These are phyloP conservation scores for Choreutis nemorana DNA, from an alignment of 2,888 invertebrate genomes.

Conservation along the genomic window DNA sequence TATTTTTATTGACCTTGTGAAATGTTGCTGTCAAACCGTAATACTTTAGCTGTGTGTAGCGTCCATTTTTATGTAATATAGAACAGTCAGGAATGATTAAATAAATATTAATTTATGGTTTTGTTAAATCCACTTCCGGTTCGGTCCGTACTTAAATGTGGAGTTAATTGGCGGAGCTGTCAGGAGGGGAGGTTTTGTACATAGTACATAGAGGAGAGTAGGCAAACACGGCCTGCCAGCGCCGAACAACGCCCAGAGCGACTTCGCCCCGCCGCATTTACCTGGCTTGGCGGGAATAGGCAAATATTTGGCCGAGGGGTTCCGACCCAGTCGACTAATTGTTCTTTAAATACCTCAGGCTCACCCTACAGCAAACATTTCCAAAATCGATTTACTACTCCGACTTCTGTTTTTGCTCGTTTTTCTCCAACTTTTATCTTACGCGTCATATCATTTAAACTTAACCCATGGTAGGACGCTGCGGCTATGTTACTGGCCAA, in stretches of 20 bases:
- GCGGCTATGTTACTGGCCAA: conserved; percentile 34
- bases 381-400: conserved; percentile 54
- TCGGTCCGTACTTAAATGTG: not conserved
- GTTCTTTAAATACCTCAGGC: conserved; percentile 60
- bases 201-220: conserved; percentile 35
- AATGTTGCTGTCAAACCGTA: too few species aligned
- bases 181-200: conserved; percentile 37
- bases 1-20: too few species aligned
- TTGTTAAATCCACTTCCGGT: not conserved
- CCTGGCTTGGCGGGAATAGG: conserved; percentile 61
- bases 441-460: too few species aligned
- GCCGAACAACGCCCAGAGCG: conserved; percentile 46
- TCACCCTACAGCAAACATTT: conserved; percentile 55
- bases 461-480: conserved; percentile 9
- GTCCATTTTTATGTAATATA: too few species aligned
- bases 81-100: too few species aligned
- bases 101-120: not conserved
- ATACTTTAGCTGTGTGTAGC: too few species aligned
- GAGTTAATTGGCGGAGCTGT: conserved; percentile 22
- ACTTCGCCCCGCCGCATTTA: conserved; percentile 37
- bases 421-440: conserved; percentile 26
- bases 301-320: conserved; percentile 59
- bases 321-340: conserved; percentile 61
- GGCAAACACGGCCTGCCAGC: conserved; percentile 57
- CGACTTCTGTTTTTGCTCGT: conserved; percentile 32